These are phyloP conservation scores for Temnopleurus reevesii DNA, from an alignment of 53 echinoderm and acorn worm species.

Conservation along the genomic window DNA sequence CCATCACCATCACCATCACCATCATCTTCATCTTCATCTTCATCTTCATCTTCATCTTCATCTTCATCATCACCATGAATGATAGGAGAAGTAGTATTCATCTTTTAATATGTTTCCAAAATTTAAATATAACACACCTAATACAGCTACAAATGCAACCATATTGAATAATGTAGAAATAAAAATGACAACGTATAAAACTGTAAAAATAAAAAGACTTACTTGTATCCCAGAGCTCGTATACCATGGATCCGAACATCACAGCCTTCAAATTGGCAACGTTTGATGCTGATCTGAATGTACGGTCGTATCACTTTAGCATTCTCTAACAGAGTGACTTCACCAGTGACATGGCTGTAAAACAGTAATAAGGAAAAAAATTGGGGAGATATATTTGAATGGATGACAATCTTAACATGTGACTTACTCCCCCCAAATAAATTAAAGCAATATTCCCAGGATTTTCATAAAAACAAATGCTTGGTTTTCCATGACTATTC, in stretches of 20 bases:
- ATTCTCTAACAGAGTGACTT: constrained; percentile 84
- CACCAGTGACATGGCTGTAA: constrained; percentile 79
- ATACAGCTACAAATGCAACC: neutral
- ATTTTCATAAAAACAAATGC: too few relatives aligned
- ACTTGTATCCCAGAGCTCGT: constrained; percentile 90
- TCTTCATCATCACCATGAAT: constrained; percentile 2
- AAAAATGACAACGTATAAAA: neutral
- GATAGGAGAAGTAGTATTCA: too few relatives aligned
- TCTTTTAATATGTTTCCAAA: too few relatives aligned
- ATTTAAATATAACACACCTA: too few relatives aligned
- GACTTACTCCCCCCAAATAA: too few relatives aligned
- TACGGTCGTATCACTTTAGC: constrained; percentile 82
- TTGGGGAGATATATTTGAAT: neutral
- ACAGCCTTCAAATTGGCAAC: constrained; percentile 96
- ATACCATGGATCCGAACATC: constrained; percentile 94
- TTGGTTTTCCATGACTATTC: too few relatives aligned
- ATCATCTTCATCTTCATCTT: neutral
- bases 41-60: constrained; percentile 8
- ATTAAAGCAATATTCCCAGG: too few relatives aligned
- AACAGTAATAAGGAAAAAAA: neutral
- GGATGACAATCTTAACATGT: too few relatives aligned
- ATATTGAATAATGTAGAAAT: neutral
- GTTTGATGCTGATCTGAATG: constrained; percentile 93
- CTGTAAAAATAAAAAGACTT: neutral
- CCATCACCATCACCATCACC: constrained; percentile 32